Base-by-base conservation (phyloP, 2,113 vertebrate species). In the Nerophis lumbriciformis region DNA sequence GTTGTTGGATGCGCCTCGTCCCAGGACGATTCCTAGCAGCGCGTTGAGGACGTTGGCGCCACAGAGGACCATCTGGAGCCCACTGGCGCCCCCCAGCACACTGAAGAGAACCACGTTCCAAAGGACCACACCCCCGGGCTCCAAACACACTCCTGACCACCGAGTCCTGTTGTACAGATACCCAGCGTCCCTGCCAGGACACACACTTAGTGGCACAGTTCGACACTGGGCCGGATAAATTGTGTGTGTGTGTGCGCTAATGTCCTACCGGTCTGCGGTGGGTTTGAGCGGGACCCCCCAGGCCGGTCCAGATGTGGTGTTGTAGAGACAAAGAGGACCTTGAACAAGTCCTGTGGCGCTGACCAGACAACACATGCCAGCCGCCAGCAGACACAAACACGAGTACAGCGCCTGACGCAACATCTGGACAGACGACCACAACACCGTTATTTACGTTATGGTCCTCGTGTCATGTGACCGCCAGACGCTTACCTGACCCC, bases 81-180 rank as follows among this genome's bases (percentile, higher is more conserved):
- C 77, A 5, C 86, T 90, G 68, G 63, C 36, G 1, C 36, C 64
- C 21, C 82, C 83, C 64, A 90, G 79, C 10, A 89, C 52, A 4
- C 76, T 65, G 45, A 92, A 92, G 48, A 92, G 86, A 21, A 76
- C 71, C 5, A 83, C 4, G 5, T 92, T 90, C 91, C 91, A 92
- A 53, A 71, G 58, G 0, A 92, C 88, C 55, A 90, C 87, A 0
- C 47, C 63, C 0, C 2, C 38, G 0, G 91, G 91, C 53, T 85
- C 61, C 65, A 72, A 37, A 70, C 91, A 92, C 6, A 88, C 80
- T 0, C 71, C 70, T 0, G 61, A 65, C 89, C 90, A 92, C 47
- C 69, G 16, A 2, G 82, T 76, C 4, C 37, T 49, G 60, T 90
- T 80, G 42, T 74, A 84, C 38, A 90, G 75, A 19, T 92, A 91